Evolutionary conservation across 2,797 vertebrate genomes (phyloP).

Genomic region (Cyclopterus lumpus): DNA sequence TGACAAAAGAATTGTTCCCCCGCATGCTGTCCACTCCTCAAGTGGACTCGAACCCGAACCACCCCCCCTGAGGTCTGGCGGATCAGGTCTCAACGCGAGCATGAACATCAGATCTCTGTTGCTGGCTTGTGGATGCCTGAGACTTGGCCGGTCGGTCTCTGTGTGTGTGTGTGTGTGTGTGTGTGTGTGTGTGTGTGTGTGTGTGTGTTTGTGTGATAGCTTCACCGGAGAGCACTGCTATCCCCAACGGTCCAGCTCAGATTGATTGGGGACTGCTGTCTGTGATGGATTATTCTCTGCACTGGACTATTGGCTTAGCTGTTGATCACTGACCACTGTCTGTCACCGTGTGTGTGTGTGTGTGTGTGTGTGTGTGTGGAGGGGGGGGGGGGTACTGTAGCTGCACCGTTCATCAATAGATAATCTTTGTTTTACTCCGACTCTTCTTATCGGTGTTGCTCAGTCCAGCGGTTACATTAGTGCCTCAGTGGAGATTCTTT

Average conservation of each 20-base stretch:
- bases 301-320: constrained; percentile 54
- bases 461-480: constrained; percentile 40
- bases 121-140: constrained; percentile 24
- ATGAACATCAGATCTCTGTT: not conserved
- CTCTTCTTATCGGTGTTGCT: constrained; percentile 44
- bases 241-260: constrained; percentile 42
- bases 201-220: constrained; percentile 17
- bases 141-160: constrained; percentile 12
- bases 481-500: constrained; percentile 22
- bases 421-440: constrained; percentile 38
- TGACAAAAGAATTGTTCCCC: not conserved
- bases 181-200: not conserved
- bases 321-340: constrained; percentile 62
- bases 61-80: not conserved
- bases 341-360: constrained; percentile 11
- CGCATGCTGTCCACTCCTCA: too few species aligned
- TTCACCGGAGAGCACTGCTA: constrained; percentile 32
- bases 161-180: not conserved
- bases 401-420: constrained; percentile 46
- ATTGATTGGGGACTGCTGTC: constrained; percentile 60
- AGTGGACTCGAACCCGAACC: not conserved
- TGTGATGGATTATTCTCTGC: constrained; percentile 64
- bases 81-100: not conserved
- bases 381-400: constrained; percentile 20
- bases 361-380: not conserved